Evolutionary conservation across 2,797 vertebrate species (phyloP), one percentile per base, ranked within the genome.

Genomic region (Pyrocephalus nanus): DNA sequence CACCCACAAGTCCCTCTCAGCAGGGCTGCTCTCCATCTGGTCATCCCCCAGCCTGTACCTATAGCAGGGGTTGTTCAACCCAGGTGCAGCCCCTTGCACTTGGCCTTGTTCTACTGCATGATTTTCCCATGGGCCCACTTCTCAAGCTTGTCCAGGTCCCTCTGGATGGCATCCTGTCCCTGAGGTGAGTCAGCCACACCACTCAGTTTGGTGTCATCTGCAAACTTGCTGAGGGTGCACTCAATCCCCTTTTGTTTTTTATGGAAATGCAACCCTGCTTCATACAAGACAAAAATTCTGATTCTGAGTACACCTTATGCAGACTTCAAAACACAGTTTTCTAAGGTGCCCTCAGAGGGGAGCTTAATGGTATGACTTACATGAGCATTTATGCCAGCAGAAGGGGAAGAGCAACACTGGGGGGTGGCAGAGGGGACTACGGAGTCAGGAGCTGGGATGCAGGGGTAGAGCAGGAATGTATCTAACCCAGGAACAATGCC

Each of bases 31-130:
- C 18, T 27, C 2, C 0, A 2, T 16, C 10, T 51, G 8, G 1
- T 45, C 53, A 80, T n/a, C 7, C 27, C 36, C 25, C 16, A 47
- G 9, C 3, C n/a, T 34, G 8, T 2, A 5, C 0, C 65, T n/a
- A 3, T 38, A 29, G 2, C 0, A 0, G 16, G 2, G 2, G 0
- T 29, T 38, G 8, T 6, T 5, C 3, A 6, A 4, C 3, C 3
- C 47, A 67, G 9, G 3, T 18, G 29, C 61, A 34, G 38, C 11
- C 15, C 6, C 4, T 34, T 47, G 14, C 1, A 6, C 11, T 60
- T 40, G 34, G 14, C 45, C 20, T 38, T 80, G 3, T 60, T 53
- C 47, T 47, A 40, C 17, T 8, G 29, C 8, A 34, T 53, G 38
- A 40, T 2, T 15, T 40, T 53, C 9, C 7, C 20, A 15, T 30